Percentiles rank a stretch among this genome's conserved stretches.
phyloP scores from a whole-genome alignment of 2,797 vertebrate genomes.

The Helarctos malayanus region DNA sequence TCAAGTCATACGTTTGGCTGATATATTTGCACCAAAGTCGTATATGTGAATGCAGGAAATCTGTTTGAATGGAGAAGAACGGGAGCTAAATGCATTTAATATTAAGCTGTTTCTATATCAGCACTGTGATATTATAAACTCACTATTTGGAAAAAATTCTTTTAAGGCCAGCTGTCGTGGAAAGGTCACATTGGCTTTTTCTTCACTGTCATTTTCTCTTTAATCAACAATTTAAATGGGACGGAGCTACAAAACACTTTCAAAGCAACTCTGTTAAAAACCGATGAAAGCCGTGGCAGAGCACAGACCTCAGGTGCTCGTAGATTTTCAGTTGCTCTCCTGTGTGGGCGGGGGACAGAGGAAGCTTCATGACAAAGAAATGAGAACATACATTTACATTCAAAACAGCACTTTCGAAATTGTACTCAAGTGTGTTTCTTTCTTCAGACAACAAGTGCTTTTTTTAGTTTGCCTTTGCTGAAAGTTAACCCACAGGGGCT shows the following conservation, averaged over 20 bases:
- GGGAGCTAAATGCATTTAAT: not conserved
- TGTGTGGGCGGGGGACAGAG: not conserved
- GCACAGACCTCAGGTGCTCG: not conserved
- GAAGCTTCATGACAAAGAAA: not conserved
- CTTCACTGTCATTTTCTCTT: conserved; percentile 56
- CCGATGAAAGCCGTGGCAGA: accelerated
- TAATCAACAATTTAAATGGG: conserved; percentile 48
- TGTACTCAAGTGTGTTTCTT: not conserved
- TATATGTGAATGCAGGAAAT: not conserved
- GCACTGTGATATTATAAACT: not conserved
- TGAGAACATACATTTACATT: not conserved
- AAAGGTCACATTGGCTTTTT: conserved; percentile 21
- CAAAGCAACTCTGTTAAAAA: not conserved
- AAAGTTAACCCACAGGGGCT: not conserved
- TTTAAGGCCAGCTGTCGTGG: not conserved
- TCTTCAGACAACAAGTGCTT: not conserved
- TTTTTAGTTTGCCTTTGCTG: not conserved
- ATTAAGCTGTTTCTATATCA: not conserved
- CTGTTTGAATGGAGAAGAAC: not conserved
- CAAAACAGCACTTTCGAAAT: conserved; percentile 17
- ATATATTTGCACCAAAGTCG: not conserved
- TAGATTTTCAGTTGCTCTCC: not conserved
- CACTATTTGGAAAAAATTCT: not conserved
- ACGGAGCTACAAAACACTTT: not conserved
- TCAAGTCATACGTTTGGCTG: not conserved